Base-by-base conservation (phyloP, 2,113 vertebrate species). In the Australoheros scitulus region DNA sequence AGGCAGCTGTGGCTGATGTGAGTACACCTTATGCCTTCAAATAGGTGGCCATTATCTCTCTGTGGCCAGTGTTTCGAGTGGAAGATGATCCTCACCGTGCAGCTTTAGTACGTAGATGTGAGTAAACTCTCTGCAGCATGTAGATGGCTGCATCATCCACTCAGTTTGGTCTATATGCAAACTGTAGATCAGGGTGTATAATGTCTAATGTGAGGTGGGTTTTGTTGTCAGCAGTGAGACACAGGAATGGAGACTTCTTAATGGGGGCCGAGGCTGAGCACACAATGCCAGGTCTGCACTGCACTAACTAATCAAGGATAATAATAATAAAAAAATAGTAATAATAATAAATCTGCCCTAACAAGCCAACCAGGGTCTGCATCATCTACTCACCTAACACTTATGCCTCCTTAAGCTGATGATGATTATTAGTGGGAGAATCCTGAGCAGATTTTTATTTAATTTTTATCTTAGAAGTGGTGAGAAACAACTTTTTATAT, bases 81-180 rank as follows among this genome's bases (percentile, higher is more conserved):
- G 14, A 41, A 22, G 3, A n/a, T 2, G 61, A 15, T 65, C 63
- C 36, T 65, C 24, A 65, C 36, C 13, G n/a, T 65, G 15, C 36
- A 65, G n/a, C 0, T 1, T 65, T 65, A 43, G 36, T 22, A 43
- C 14, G 11, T 43, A 43, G 10, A 47, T 47, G 14, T 5, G 14
- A 47, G 5, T 47, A 47, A 47, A 14, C 13, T 15, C 43, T 47
- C 43, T 15, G 43, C 13, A 15, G 43, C 43, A 4, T 43, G 41
- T 13, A 13, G 11, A 13, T 43, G 41, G 4, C 11, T 43, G 41
- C 41, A 43, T 43, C 41, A 11, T 10, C 38, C 38, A 41, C 38
- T 41, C 38, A 11, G 10, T 41, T 11, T 41, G 10, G 9, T 41
- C 38, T 11, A 41, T 10, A 41, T 11, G 10, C 38, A 41, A 41